These are phyloP conservation scores for Taxidea taxus DNA, from an alignment of 2,113 vertebrate genomes.

Conservation along the genomic window DNA sequence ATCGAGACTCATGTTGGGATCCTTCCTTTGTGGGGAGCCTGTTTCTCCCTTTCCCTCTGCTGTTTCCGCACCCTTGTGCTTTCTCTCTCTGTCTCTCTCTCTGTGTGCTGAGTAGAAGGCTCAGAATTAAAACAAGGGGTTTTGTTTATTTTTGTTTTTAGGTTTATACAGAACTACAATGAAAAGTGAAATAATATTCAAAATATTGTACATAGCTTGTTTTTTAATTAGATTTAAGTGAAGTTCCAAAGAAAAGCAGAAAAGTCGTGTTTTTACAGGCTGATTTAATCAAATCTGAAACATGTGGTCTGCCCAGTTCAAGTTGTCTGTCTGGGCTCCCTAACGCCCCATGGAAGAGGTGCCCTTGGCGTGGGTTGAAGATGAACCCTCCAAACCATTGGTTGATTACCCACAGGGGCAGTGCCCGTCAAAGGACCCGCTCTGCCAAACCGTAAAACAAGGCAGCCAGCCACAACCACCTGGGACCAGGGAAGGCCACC, in stretches of 20 bases:
- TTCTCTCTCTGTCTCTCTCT: not conserved
- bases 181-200: not conserved
- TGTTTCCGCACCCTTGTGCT: no score
- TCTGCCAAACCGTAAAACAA: not conserved
- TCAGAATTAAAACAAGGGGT: not conserved
- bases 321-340: not conserved
- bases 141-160: not conserved
- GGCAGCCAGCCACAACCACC: not conserved
- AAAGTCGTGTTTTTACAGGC: not conserved
- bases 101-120: not conserved
- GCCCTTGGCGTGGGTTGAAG: not conserved
- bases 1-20: no score
- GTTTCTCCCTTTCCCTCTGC: no score
- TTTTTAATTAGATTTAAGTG: not conserved
- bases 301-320: not conserved
- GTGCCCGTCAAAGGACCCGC: not conserved
- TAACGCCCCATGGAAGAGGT: not conserved
- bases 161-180: not conserved
- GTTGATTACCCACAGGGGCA: not conserved
- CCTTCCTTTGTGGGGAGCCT: no score
- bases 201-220: not conserved
- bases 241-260: not conserved
- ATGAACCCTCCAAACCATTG: not conserved
- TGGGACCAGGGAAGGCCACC: rapidly evolving
- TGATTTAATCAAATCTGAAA: not conserved